These are phyloP conservation scores for Hypsibius dujardini DNA, from an alignment of 1,140 invertebrate species.

Conservation along the genomic window DNA sequence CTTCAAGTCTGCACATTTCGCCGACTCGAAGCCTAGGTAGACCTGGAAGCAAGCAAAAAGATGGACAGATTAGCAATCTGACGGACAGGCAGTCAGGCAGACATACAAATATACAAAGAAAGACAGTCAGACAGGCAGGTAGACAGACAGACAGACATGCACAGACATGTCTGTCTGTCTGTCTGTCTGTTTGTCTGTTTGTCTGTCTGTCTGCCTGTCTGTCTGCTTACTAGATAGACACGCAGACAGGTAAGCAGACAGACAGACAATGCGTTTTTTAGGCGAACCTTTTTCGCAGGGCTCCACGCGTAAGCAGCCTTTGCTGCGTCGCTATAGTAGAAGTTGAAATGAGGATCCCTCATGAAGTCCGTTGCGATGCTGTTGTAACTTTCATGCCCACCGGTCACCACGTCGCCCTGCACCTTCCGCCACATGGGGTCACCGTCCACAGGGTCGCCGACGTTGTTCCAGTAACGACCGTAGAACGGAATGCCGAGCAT, in stretches of 20 bases:
- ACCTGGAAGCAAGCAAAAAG: no score
- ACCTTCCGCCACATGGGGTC: slow-evolving; percentile 29
- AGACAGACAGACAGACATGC: no score
- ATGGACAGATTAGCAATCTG: no score
- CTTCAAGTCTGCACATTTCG: slow-evolving; percentile 22
- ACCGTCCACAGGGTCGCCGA: slow-evolving; percentile 27
- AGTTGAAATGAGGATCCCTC: not conserved
- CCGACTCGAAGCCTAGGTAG: slow-evolving; percentile 19
- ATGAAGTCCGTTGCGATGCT: not conserved
- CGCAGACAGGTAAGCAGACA: no score
- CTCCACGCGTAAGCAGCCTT: slow-evolving; percentile 19
- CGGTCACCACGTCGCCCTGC: not conserved
- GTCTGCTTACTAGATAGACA: no score
- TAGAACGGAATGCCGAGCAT: slow-evolving; percentile 30
- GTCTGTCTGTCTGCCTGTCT: no score
- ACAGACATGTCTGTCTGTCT: no score
- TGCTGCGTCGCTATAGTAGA: slow-evolving; percentile 17
- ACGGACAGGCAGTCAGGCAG: no score
- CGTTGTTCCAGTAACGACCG: slow-evolving; percentile 29
- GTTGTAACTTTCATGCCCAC: not conserved
- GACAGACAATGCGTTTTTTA: no score
- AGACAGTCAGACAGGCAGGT: no score
- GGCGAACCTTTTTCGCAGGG: not conserved
- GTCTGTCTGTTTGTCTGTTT: no score
- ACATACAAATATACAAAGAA: no score